Evolutionary conservation across 2,113 vertebrate genomes (phyloP).

Genomic region (Xenopus borealis): DNA sequence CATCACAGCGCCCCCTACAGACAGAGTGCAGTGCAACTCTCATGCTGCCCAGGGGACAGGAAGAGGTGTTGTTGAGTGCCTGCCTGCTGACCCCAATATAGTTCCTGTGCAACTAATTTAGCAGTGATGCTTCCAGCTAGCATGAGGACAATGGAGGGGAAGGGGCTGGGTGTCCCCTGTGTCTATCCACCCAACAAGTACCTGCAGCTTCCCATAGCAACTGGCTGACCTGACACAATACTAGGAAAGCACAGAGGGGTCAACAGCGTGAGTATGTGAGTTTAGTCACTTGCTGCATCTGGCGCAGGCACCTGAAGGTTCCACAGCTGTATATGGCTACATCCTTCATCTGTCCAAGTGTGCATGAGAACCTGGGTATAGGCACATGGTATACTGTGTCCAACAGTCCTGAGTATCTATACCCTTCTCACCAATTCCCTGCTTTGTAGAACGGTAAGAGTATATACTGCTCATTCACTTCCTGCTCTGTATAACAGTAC

Average conservation of each 20-base stretch:
- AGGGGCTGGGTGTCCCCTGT: conserved; percentile 67
- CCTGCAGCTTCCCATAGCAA: conserved; percentile 71
- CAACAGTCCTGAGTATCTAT: no score
- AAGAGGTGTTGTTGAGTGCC: not conserved
- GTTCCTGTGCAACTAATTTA: conserved; percentile 61
- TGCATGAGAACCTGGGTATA: no score
- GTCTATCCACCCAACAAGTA: conserved; percentile 63
- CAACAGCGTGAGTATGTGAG: conserved; percentile 36
- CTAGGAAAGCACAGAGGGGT: conserved; percentile 68
- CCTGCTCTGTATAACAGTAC: no score
- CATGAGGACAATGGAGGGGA: conserved; percentile 76
- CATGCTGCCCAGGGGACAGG: not conserved
- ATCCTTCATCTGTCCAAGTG: no score
- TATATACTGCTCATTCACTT: no score
- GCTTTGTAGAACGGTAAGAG: no score
- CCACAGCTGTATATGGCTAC: not conserved
- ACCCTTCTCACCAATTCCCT: no score
- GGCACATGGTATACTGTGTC: no score
- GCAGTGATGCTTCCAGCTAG: conserved; percentile 59
- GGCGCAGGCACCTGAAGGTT: not conserved
- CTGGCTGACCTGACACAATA: conserved; percentile 65
- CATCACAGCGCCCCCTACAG: no score
- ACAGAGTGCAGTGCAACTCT: no score
- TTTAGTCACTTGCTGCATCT: conserved; percentile 6
- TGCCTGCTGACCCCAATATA: not conserved